phyloP scores from a whole-genome alignment of 2,113 vertebrate genomes.

The Lasiurus cinereus region DNA sequence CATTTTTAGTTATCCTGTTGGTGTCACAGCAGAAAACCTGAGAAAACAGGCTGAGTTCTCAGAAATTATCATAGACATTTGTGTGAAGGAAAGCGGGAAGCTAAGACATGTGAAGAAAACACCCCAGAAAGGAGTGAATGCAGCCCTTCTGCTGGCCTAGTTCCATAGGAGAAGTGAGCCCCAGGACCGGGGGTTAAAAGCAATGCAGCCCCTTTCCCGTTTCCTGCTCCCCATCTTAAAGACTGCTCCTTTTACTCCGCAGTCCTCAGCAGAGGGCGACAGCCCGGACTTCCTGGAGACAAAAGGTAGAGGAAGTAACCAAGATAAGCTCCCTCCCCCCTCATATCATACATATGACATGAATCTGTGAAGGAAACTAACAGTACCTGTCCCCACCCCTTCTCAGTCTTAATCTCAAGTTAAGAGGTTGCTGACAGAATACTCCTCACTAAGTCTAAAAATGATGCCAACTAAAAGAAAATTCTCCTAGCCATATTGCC shows the following conservation, averaged over 20 bases:
- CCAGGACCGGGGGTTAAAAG: not conserved
- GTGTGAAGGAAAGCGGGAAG: not conserved
- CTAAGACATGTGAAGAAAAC: not conserved
- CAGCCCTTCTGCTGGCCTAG: not conserved
- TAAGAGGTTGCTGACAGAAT: not conserved
- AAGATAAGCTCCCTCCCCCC: too few species aligned
- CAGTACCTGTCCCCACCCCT: not conserved
- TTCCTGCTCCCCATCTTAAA: not conserved
- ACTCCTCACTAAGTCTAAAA: not conserved
- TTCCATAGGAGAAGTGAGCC: not conserved
- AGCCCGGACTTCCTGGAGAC: not conserved
- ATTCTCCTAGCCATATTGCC: not conserved
- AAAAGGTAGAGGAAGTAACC: not conserved
- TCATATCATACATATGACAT: not conserved
- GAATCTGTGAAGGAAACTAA: not conserved
- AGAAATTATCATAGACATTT: not conserved
- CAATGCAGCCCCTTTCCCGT: not conserved
- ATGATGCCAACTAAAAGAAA: not conserved
- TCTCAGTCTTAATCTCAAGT: not conserved
- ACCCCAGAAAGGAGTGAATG: not conserved
- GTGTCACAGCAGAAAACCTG: not conserved
- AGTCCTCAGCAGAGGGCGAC: not conserved
- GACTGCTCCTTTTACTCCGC: not conserved
- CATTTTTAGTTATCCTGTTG: not conserved
- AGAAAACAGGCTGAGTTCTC: conserved; percentile 16